Evolutionary conservation across 2,797 vertebrate genomes (phyloP), one percentile per base, ranked within the genome.

Genomic region (Enteromius fasciolatus): DNA sequence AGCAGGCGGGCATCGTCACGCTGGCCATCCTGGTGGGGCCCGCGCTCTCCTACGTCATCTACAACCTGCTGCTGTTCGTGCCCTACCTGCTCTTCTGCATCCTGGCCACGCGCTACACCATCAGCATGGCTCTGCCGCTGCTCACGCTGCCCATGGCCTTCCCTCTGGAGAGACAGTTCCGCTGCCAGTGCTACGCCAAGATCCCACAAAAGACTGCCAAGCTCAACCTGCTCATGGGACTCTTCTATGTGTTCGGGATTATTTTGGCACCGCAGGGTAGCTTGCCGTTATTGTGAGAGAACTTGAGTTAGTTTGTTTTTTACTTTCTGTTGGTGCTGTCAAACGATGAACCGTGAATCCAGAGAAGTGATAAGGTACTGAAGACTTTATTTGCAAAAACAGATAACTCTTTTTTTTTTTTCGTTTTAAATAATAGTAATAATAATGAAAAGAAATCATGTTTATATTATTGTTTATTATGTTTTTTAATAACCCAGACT

Each of bases 131-230:
- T 0, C 84, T 99, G 85, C 98, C 98, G 0, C 94, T 99, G 79
- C 96, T 99, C 86, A 98, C 98, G n/a, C 92, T 98, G 74, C 98
- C 98, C 7, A 94, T 99, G 95, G 98, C 98, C 3, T 99, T 99
- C 72, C 95, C 97, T 0, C 91, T 99, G 52, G 98, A 99, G 92
- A 94, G 96, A 72, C 97, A 97, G 90, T 99, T 98, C 90, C 96
- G 98, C 44, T 95, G 96, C 82, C 95, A 94, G 67, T 95, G 90
- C 84, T 99, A 99, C 83, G 92, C 89, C 89, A 97, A 96, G 89
- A 96, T 99, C 83, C 98, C 98, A 0, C 96, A 98, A 86, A 95
- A 95, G 92, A 99, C 98, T 0, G 98, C 98, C 90, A 99, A 99
- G 50, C 97, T 99, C 87, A 99, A 99, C 87, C 94, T 99, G 1